phyloP scores from a whole-genome alignment of 2,113 vertebrate genomes.

The Protobothrops mucrosquamatus region DNA sequence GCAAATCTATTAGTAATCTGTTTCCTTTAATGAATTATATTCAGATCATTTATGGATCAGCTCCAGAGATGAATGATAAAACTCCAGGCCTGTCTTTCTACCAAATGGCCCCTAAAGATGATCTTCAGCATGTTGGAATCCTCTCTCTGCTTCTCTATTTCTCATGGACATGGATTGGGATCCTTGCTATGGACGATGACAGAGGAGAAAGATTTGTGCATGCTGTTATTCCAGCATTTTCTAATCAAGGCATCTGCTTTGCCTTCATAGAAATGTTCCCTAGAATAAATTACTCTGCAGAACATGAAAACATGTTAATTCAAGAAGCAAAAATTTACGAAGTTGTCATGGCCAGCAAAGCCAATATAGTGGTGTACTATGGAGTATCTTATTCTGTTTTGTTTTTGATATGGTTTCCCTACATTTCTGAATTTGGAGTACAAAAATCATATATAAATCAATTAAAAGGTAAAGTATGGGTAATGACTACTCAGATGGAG shows the following conservation, averaged over 20 bases:
- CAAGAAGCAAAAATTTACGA: background rate
- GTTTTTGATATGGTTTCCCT: background rate
- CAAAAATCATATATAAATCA: background rate
- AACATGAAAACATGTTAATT: background rate
- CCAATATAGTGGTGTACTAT: background rate
- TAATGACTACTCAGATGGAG: background rate
- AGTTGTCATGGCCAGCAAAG: background rate
- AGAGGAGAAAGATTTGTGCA: background rate
- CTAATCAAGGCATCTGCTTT: background rate
- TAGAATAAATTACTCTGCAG: background rate
- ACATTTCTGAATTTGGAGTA: background rate
- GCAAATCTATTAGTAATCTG: background rate
- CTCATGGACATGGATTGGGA: background rate
- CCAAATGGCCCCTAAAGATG: background rate
- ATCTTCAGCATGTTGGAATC: background rate
- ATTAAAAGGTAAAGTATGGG: slow-evolving; percentile 4
- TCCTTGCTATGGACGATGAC: background rate
- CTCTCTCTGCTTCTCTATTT: slow-evolving; percentile 5
- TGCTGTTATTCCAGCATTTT: background rate
- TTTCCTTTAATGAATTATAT: background rate
- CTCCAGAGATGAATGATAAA: background rate
- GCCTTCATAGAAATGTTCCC: background rate
- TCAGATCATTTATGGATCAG: background rate
- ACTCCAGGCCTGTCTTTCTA: background rate
- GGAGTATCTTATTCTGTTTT: background rate